Percentiles rank a stretch among this genome's conserved stretches.
Evolutionary conservation across 2,113 vertebrate species (phyloP).

Genomic region (Plectropomus leopardus): DNA sequence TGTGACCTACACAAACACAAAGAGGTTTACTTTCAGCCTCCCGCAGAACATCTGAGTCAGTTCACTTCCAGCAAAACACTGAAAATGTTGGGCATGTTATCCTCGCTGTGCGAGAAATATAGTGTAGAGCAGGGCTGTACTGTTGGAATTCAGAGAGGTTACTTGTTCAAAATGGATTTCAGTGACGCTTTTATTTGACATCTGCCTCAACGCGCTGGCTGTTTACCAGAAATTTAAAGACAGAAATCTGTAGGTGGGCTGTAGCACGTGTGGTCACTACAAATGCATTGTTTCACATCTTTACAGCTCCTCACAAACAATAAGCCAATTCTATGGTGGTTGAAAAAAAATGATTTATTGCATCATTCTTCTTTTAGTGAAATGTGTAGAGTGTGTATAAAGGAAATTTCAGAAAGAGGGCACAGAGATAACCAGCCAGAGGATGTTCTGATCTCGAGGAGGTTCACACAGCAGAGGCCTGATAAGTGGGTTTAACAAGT

Average conservation of each 20-base stretch:
- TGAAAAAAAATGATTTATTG: constrained; percentile 5
- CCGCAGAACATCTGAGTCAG: constrained; percentile 53
- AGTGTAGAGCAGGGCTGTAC: neutral
- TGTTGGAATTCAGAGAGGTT: constrained; percentile 7
- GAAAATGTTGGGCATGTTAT: constrained; percentile 35
- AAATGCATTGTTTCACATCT: neutral
- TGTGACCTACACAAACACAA: constrained; percentile 47
- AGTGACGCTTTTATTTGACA: constrained; percentile 18
- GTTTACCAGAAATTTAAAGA: neutral
- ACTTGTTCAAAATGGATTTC: neutral
- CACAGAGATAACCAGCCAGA: constrained; percentile 35
- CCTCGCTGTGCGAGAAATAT: constrained; percentile 16
- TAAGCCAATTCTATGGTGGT: neutral
- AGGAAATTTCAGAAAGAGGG: constrained; percentile 35
- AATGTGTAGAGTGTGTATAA: constrained; percentile 6
- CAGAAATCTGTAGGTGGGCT: neutral
- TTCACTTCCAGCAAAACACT: constrained; percentile 38
- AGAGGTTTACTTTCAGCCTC: constrained; percentile 38
- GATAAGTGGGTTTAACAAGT: constrained; percentile 69
- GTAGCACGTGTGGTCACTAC: neutral
- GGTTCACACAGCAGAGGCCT: constrained; percentile 43
- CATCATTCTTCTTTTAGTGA: neutral
- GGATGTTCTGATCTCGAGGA: constrained; percentile 54
- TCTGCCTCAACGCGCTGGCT: constrained; percentile 3
- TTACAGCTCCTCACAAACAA: neutral